Evolutionary conservation across 1,140 invertebrate species (phyloP), one percentile per base, ranked within the genome.

Genomic region (Mercenaria mercenaria): DNA sequence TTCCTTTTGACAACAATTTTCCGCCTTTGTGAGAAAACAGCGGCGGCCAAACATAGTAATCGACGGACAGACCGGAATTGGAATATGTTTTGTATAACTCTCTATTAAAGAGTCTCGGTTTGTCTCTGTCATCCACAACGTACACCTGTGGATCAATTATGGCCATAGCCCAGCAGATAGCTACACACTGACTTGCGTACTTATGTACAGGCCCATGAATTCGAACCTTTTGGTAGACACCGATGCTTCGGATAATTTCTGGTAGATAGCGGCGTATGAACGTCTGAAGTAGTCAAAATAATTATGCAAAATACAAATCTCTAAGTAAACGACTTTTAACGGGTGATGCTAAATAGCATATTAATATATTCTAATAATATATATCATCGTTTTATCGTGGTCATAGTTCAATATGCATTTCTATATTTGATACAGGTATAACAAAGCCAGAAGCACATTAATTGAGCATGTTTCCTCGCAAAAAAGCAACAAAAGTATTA

Each of bases 11-110:
- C n/a, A 88, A 34, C 10, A 88, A 10, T 26, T 43, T 29, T 20
- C 85, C 85, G 26, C 61, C 15, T 77, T 88, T 88, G 26, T 61
- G 34, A 13, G 10, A 23, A 8, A 32, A 29, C 56, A 88, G 18
- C 11, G 76, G 85, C 1, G 85, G 85, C 85, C 85, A 88, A 1
- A 88, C 85, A 77, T 67, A 88, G 26, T 37, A 88, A 26, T 29
- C 72, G 8, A 88, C 50, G n/a, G 74, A 88, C 10, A 56, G 56
- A 11, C 85, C 85, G 13, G 34, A 56, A 41, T 47, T 80, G 0
- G 56, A 67, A 37, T 77, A 88, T 41, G 32, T 52, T n/a, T 52
- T 56, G n/a, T 85, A 85, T 2, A 85, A 32, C 34, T 74, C 83
- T 56, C 11, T n/a, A 59, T 52, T 76, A 34, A 85, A 74, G 18